Evolutionary conservation across 2,113 vertebrate species (phyloP).

Genomic region (Gymnorhina tibicen): DNA sequence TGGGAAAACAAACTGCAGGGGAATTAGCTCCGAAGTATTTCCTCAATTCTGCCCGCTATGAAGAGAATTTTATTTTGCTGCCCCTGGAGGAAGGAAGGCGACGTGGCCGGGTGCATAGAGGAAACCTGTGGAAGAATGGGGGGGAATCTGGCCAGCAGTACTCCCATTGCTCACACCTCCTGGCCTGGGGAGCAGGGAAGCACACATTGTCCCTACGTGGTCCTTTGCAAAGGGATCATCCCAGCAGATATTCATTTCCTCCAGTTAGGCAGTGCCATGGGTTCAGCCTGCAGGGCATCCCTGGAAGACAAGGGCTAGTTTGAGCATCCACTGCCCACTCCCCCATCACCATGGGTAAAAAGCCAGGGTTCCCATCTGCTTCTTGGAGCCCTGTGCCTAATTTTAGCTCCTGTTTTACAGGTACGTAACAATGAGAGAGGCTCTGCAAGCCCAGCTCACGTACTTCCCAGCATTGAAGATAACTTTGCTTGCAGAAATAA

Average conservation of each 20-base stretch:
- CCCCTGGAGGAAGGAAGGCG: neutral
- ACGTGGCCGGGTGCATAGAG: fast-evolving
- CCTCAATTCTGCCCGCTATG: constrained; percentile 29
- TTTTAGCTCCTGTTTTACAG: neutral
- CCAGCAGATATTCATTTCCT: neutral
- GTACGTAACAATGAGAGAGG: fast-evolving
- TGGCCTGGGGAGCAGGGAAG: neutral
- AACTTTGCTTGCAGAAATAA: neutral
- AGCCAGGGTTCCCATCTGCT: neutral
- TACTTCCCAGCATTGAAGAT: neutral
- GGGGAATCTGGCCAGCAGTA: neutral
- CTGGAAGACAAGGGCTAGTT: neutral
- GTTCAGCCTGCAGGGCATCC: neutral
- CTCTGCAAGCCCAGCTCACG: neutral
- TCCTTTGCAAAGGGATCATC: neutral
- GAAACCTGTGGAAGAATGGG: neutral
- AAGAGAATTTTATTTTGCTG: constrained; percentile 42
- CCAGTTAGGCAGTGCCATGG: neutral
- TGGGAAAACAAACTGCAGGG: constrained; percentile 20
- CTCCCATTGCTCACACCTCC: neutral
- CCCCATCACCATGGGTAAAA: neutral
- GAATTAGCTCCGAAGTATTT: constrained; percentile 51
- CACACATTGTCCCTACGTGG: fast-evolving
- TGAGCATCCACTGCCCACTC: neutral
- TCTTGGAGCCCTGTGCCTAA: neutral